Evolutionary conservation across 2,113 vertebrate species (phyloP).

Genomic region (Gnathonemus echidnorhynchus): DNA sequence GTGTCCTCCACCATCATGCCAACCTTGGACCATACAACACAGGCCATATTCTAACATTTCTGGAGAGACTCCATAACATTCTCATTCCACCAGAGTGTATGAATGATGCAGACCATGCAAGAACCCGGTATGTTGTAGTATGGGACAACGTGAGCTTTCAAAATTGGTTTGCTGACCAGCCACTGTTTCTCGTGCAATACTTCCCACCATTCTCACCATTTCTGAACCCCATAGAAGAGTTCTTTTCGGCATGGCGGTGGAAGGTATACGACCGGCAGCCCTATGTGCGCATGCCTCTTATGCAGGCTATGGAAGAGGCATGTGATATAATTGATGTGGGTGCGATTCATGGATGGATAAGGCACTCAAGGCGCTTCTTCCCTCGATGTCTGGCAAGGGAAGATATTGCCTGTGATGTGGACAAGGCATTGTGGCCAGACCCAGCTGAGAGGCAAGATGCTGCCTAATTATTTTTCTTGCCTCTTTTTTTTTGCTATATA

Average conservation of each 20-base stretch:
- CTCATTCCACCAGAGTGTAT: conserved; percentile 13
- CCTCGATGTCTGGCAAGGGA: background rate
- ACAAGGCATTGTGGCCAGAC: background rate
- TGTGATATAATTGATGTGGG: background rate
- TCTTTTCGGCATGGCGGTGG: background rate
- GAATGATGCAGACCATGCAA: conserved; percentile 7
- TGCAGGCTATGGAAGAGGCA: background rate
- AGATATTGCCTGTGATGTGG: background rate
- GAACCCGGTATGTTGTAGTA: conserved; percentile 3
- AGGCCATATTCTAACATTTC: background rate
- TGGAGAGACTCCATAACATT: conserved; percentile 17
- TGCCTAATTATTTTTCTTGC: background rate
- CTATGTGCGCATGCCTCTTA: background rate
- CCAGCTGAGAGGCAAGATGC: background rate
- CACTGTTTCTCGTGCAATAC: too few relatives aligned
- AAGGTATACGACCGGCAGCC: background rate
- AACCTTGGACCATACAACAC: background rate
- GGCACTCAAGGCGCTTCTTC: background rate
- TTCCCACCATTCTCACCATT: background rate
- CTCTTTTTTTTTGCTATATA: too few relatives aligned
- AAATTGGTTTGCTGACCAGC: background rate
- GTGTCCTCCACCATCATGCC: background rate
- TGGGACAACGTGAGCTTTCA: conserved; percentile 1
- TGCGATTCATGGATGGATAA: background rate
- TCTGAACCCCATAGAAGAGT: background rate